A percentile compares a stretch with the other conserved stretches of the same genome.
Evolutionary conservation across 2,113 vertebrate genomes (phyloP).

Genomic region (Girardinichthys multiradiatus): DNA sequence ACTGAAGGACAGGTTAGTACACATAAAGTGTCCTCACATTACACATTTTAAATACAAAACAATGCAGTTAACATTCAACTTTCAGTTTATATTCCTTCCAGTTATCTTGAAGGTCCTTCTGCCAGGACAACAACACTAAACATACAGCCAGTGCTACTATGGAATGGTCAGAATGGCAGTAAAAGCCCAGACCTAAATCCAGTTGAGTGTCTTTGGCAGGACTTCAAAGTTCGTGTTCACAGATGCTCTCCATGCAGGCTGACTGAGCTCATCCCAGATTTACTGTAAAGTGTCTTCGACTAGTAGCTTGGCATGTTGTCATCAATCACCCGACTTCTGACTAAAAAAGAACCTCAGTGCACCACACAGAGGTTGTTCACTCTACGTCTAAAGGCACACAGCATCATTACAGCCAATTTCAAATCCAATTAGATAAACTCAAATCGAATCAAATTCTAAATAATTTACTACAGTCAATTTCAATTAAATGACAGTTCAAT

Average conservation of each 20-base stretch:
- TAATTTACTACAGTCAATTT: background rate
- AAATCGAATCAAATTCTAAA: too few species aligned
- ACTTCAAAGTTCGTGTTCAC: background rate
- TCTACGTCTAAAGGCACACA: background rate
- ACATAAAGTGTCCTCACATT: background rate
- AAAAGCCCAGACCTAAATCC: background rate
- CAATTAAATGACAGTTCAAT: background rate
- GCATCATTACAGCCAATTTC: background rate
- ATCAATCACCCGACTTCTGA: background rate
- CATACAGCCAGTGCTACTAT: background rate
- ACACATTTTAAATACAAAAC: background rate
- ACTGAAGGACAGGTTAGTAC: background rate
- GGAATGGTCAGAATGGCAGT: background rate
- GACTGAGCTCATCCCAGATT: constrained; percentile 27
- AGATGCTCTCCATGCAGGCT: background rate
- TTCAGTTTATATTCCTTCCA: background rate
- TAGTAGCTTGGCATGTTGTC: constrained; percentile 44
- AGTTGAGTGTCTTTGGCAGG: background rate
- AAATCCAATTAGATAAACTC: background rate
- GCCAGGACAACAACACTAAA: background rate
- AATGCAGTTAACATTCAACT: too few species aligned
- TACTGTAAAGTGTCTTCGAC: constrained; percentile 66
- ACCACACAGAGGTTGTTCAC: too few species aligned
- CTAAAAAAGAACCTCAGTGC: background rate
- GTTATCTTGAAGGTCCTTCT: background rate